A percentile compares a stretch with the other conserved stretches of the same genome.
phyloP scores from a whole-genome alignment of 2,113 vertebrate genomes.

The Myxocyprinus asiaticus region DNA sequence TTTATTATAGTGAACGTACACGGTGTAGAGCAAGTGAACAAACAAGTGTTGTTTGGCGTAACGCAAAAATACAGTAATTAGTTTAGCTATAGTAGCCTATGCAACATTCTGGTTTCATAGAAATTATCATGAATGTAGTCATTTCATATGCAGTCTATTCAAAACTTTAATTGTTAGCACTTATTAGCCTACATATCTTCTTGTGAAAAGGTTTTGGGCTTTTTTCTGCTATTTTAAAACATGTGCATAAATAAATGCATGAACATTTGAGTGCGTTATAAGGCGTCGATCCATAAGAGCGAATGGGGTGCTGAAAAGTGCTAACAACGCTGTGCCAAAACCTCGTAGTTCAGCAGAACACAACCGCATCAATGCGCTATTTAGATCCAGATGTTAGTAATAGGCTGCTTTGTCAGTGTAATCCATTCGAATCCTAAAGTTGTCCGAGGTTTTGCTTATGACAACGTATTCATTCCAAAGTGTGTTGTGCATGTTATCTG shows the following conservation, averaged over 20 bases:
- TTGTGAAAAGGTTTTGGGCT: too few species aligned
- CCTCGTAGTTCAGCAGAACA: slow-evolving; percentile 1
- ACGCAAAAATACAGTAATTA: too few species aligned
- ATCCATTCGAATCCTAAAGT: not conserved
- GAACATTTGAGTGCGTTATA: not conserved
- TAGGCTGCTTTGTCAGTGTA: not conserved
- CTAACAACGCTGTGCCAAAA: not conserved
- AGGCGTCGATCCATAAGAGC: not conserved
- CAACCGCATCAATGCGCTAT: not conserved
- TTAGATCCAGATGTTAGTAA: not conserved
- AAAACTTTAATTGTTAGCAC: too few species aligned
- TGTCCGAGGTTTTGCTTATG: not conserved
- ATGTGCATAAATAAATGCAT: not conserved
- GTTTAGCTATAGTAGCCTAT: too few species aligned
- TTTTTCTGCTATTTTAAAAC: not conserved
- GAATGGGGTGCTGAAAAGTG: not conserved
- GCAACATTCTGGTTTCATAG: too few species aligned
- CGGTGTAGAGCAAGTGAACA: not conserved
- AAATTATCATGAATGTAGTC: too few species aligned
- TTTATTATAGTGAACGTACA: not conserved
- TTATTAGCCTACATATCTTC: too few species aligned
- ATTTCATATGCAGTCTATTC: too few species aligned
- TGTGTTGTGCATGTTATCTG: not conserved
- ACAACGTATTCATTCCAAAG: not conserved
- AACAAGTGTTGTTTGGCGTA: too few species aligned